A percentile compares a stretch with the other conserved stretches of the same genome.
These are phyloP conservation scores for Lepidurus apus DNA, from an alignment of 1,140 invertebrate genomes.

Conservation along the genomic window DNA sequence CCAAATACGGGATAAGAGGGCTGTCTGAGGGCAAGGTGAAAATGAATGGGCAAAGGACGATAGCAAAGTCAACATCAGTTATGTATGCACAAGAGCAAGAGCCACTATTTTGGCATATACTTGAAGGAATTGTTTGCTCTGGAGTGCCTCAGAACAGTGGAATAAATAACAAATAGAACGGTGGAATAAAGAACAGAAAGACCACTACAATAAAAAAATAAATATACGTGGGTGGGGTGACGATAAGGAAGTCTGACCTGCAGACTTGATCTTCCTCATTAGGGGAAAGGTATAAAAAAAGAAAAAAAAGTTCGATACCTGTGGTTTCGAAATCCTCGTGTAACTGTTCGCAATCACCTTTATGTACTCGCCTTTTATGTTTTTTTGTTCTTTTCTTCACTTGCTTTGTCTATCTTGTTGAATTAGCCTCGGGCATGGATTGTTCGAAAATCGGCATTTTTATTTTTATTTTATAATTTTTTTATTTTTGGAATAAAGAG, in stretches of 20 bases:
- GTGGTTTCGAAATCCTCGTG: not conserved
- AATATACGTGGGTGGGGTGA: not conserved
- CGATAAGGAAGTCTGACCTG: not conserved
- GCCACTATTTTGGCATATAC: not conserved
- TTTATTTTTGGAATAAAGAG: not conserved
- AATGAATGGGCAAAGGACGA: conserved; percentile 15
- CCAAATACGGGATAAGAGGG: too few relatives aligned
- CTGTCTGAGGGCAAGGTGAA: not conserved
- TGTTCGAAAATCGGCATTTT: not conserved
- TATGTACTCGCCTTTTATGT: not conserved
- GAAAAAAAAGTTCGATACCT: not conserved
- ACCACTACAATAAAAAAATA: not conserved
- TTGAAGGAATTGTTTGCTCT: not conserved
- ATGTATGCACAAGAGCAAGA: not conserved
- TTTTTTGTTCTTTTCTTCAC: not conserved
- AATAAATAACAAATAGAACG: too few relatives aligned
- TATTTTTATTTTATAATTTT: not conserved
- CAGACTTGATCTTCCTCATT: not conserved
- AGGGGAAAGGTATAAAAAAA: not conserved
- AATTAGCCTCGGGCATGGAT: not conserved
- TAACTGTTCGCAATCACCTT: not conserved
- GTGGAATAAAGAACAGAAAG: not conserved
- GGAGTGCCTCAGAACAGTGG: too few relatives aligned
- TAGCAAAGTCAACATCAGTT: conserved; percentile 10
- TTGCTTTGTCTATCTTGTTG: not conserved